Percentiles rank a stretch among this genome's conserved stretches.
Conservation (phyloP, 1,140 invertebrate genomes). For the Glomeris maerens region DNA sequence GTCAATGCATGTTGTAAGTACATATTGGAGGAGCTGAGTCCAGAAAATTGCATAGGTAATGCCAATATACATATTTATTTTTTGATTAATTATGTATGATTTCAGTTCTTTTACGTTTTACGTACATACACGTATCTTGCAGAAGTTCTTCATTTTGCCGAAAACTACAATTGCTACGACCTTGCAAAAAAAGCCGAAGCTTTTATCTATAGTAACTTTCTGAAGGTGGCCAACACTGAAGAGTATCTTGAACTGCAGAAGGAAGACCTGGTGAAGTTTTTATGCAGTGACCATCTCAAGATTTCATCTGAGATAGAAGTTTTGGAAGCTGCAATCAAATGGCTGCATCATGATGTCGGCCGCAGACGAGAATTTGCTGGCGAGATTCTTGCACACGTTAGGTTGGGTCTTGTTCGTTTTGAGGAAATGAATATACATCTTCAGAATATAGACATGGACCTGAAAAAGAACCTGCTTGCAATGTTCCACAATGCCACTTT, state of each 20-base stretch:
- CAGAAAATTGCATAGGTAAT: slow-evolving; percentile 68
- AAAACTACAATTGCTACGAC: slow-evolving; percentile 72
- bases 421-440: slow-evolving; percentile 26
- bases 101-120: neutral
- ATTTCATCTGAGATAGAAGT: slow-evolving; percentile 85
- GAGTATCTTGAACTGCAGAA: slow-evolving; percentile 77
- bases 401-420: slow-evolving; percentile 69
- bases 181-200: slow-evolving; percentile 62
- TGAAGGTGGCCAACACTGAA: slow-evolving; percentile 57
- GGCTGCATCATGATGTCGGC: slow-evolving; percentile 71
- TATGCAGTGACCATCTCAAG: slow-evolving; percentile 75
- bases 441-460: no score
- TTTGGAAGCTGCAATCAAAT: slow-evolving; percentile 74
- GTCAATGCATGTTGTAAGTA: slow-evolving; percentile 75
- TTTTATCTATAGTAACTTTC: slow-evolving; percentile 79
- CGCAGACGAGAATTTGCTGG: slow-evolving; percentile 68
- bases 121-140: slow-evolving; percentile 5
- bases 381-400: slow-evolving; percentile 66
- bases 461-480: no score
- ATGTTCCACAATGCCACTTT: no score
- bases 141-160: slow-evolving; percentile 53
- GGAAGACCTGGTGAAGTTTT: slow-evolving; percentile 58
- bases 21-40: slow-evolving; percentile 72
- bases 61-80: neutral
- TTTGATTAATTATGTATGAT: neutral